These are phyloP conservation scores for Tenualosa thibaudeaui DNA, from an alignment of 2,797 vertebrate species.

Conservation along the genomic window DNA sequence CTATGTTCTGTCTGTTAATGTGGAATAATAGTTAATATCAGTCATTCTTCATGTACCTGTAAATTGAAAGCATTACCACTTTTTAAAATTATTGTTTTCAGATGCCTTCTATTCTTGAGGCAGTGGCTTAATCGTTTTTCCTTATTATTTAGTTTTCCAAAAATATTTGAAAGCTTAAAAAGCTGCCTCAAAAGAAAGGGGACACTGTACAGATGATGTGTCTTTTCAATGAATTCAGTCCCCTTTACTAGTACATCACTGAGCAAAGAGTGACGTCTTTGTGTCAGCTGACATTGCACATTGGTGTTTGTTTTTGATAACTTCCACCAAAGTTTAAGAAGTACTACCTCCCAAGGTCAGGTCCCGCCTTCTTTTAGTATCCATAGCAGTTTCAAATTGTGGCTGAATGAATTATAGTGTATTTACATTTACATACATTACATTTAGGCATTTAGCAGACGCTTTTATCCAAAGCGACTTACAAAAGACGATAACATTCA, in stretches of 20 bases:
- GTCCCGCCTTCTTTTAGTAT: not conserved
- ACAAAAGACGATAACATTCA: no score
- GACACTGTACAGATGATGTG: not conserved
- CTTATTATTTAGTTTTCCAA: not conserved
- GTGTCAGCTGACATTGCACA: constrained; percentile 18
- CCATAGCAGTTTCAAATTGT: not conserved
- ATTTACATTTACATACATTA: no score
- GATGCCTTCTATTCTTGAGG: not conserved
- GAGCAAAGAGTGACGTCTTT: not conserved
- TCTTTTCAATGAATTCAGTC: not conserved
- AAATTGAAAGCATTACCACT: not conserved
- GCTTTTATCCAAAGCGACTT: no score
- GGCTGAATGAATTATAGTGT: not conserved
- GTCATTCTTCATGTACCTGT: not conserved
- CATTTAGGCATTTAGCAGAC: no score
- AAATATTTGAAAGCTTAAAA: not conserved
- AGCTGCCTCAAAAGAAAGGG: not conserved
- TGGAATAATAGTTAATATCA: not conserved
- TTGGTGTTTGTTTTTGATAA: constrained; percentile 54
- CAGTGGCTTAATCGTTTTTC: not conserved
- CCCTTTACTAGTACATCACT: not conserved
- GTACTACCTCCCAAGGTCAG: constrained; percentile 47
- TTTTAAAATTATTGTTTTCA: not conserved
- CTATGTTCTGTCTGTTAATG: not conserved
- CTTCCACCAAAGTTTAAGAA: constrained; percentile 51